Evolutionary conservation across 2,888 invertebrate genomes (phyloP).

Genomic region (Drosophila phalerata): DNA sequence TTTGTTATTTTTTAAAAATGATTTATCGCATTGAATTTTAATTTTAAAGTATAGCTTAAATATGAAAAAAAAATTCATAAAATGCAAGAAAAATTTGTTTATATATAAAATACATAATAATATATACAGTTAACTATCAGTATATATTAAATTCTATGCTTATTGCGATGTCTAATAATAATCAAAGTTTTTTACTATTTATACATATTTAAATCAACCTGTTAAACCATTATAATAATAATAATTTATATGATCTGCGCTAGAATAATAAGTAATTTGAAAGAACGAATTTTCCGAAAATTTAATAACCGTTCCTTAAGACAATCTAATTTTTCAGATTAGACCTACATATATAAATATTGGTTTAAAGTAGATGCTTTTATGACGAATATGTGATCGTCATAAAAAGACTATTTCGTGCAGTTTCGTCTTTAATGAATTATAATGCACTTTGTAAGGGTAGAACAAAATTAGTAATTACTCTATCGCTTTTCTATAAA

Average conservation of each 20-base stretch:
- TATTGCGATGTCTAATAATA: slow-evolving; percentile 8
- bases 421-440: background rate
- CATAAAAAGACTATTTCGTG: background rate
- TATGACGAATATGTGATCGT: background rate
- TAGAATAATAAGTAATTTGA: background rate
- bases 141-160: background rate
- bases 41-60: too few relatives aligned
- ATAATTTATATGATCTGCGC: background rate
- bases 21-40: too few relatives aligned
- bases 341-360: background rate
- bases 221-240: background rate
- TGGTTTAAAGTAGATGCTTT: background rate
- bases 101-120: background rate
- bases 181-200: background rate
- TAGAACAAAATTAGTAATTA: background rate
- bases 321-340: background rate
- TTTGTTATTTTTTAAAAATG: background rate
- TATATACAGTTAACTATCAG: background rate
- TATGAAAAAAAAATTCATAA: too few relatives aligned
- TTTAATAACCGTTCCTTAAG: background rate
- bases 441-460: background rate
- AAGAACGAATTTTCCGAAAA: too few relatives aligned
- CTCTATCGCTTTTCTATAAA: background rate
- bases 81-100: too few relatives aligned
- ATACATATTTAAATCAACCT: background rate